Conservation (phyloP, 1,140 invertebrate species). For the Hypsibius dujardini region DNA sequence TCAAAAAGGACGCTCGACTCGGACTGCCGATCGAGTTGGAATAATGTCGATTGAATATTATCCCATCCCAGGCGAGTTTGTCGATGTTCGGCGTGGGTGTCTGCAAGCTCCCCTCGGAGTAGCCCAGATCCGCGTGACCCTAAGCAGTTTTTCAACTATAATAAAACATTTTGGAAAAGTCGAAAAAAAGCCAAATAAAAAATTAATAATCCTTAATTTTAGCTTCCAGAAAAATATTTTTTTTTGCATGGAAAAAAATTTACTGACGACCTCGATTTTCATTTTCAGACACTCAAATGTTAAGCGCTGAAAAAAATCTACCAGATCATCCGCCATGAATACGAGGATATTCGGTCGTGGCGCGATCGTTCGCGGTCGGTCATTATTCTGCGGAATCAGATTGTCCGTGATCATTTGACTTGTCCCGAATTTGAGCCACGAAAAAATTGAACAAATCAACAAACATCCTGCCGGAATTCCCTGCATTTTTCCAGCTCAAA, state of each 20-base stretch:
- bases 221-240: no score
- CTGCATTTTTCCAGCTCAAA: no score
- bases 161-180: no score
- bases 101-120: slow-evolving; percentile 1
- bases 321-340: slow-evolving; percentile 16
- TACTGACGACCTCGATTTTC: no score
- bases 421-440: no score
- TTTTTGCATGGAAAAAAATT: no score
- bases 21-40: background rate
- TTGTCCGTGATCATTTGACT: background rate
- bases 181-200: no score
- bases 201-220: no score
- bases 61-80: slow-evolving; percentile 10
- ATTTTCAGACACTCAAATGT: background rate
- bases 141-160: background rate
- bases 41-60: slow-evolving; percentile 11
- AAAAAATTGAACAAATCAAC: no score
- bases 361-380: background rate
- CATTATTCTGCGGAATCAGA: background rate
- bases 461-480: no score
- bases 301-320: background rate
- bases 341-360: slow-evolving; percentile 1
- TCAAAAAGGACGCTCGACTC: background rate
- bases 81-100: slow-evolving; percentile 15
- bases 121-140: slow-evolving; percentile 9